Evolutionary conservation across 2,113 vertebrate genomes (phyloP).

Genomic region (Callospermophilus lateralis): DNA sequence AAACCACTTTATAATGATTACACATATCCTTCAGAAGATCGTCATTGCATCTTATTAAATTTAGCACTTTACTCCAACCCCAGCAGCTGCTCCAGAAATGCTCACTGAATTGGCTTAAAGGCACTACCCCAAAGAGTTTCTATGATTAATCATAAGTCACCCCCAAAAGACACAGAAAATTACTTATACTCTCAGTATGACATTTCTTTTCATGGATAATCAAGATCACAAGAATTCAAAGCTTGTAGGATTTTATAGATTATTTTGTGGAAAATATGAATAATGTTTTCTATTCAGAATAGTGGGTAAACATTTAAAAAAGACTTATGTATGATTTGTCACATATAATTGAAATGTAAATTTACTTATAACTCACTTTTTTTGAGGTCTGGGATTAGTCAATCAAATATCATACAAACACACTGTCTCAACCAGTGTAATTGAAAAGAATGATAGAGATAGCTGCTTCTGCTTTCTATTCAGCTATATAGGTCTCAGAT

Average conservation of each 20-base stretch:
- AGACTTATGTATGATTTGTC: not conserved
- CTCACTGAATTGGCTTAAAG: constrained; percentile 32
- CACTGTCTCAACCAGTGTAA: constrained; percentile 11
- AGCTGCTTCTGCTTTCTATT: constrained; percentile 39
- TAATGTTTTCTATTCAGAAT: constrained; percentile 23
- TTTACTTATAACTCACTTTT: constrained; percentile 56
- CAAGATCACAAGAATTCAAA: constrained; percentile 53
- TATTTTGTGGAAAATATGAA: constrained; percentile 33
- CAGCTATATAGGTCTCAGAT: not conserved
- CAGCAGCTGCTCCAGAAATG: not conserved
- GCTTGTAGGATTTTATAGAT: not conserved
- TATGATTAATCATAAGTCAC: constrained; percentile 27
- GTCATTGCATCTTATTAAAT: constrained; percentile 29
- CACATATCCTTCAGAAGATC: not conserved
- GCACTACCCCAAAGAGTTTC: not conserved
- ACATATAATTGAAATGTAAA: constrained; percentile 7
- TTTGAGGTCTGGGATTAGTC: not conserved
- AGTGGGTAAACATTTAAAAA: constrained; percentile 7
- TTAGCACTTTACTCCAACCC: not conserved
- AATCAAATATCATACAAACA: constrained; percentile 26
- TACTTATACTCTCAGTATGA: not conserved
- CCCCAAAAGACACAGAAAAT: not conserved
- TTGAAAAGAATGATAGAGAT: not conserved
- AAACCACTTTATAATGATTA: constrained; percentile 12
- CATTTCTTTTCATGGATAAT: not conserved